Base-by-base conservation (phyloP, 2,888 invertebrate genomes). In the Acanthosepion esculentum region DNA sequence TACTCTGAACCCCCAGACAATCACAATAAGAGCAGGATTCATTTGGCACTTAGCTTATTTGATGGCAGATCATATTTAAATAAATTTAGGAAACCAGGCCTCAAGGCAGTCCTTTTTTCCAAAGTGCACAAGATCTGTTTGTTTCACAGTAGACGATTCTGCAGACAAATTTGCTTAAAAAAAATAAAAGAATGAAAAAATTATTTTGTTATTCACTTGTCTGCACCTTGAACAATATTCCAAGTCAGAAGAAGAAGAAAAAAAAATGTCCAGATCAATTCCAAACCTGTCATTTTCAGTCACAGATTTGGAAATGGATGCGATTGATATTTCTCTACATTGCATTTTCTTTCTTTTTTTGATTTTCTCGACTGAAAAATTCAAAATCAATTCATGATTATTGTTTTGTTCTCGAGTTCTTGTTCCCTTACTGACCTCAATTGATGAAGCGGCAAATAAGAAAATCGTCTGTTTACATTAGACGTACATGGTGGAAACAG, bases 211-310 rank as follows among this genome's bases (percentile, higher is more conserved):
- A 78, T 78, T 78, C n/a, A 15, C 78, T 78, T 15, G 78, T 78
- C 78, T 78, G 78, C 33, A 78, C n/a, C 78, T 78, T 78, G 78
- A 78, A 78, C 0, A 8, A n/a, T 78, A 78, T 33, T 78, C 12
- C n/a, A n/a, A 78, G n/a, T 33, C 78, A 33, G n/a, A 78, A 18
- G n/a, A 78, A n/a, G n/a, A n/a, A n/a, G n/a, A 78, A 29, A 59
- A 26, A 59, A 29, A 78, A n/a, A 78, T n/a, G 10, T n/a, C 78
- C n/a, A n/a, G n/a, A n/a, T 33, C 78, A 78, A 78, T 78, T 78
- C 78, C n/a, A 78, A 78, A 78, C n/a, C n/a, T 78, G 78, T 78
- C 78, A 78, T 78, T 33, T 78, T 78, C 78, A 78, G 78, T 78
- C n/a, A 33, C 78, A 78, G 33, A 33, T 78, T 78, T 12, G 78